Conservation (phyloP, 2,113 vertebrate species). For the Zootoca vivipara region DNA sequence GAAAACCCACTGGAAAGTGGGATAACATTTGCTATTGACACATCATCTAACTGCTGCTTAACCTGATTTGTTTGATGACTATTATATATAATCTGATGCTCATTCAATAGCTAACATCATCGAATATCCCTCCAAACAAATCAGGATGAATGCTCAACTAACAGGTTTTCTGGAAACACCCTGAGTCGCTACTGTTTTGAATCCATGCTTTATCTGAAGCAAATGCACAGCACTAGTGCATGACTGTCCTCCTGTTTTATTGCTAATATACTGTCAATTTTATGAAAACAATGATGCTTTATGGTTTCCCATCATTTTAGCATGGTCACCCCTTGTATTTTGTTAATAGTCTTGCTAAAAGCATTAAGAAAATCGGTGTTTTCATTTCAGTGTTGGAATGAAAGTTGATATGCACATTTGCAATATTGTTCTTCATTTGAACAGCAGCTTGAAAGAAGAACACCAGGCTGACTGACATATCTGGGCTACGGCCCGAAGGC, state of each 20-base stretch:
- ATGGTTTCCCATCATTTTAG: not conserved
- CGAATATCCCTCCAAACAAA: too few relatives aligned
- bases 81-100: too few relatives aligned
- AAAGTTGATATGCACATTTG: not conserved
- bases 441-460: too few relatives aligned
- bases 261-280: not conserved
- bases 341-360: not conserved
- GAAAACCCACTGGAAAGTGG: too few relatives aligned
- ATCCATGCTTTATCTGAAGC: too few relatives aligned
- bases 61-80: too few relatives aligned
- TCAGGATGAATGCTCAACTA: too few relatives aligned
- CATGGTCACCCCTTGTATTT: not conserved
- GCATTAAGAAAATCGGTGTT: not conserved
- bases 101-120: too few relatives aligned
- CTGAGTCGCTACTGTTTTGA: too few relatives aligned
- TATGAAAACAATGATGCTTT: not conserved
- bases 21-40: too few relatives aligned
- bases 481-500: not conserved
- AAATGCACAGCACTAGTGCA: not conserved
- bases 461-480: not conserved
- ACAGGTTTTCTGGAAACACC: too few relatives aligned
- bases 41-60: too few relatives aligned
- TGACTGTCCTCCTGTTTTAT: not conserved
- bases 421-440: not conserved
- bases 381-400: not conserved